Evolutionary conservation across 2,113 vertebrate genomes (phyloP).

Genomic region (Forbesichthys agassizii): DNA sequence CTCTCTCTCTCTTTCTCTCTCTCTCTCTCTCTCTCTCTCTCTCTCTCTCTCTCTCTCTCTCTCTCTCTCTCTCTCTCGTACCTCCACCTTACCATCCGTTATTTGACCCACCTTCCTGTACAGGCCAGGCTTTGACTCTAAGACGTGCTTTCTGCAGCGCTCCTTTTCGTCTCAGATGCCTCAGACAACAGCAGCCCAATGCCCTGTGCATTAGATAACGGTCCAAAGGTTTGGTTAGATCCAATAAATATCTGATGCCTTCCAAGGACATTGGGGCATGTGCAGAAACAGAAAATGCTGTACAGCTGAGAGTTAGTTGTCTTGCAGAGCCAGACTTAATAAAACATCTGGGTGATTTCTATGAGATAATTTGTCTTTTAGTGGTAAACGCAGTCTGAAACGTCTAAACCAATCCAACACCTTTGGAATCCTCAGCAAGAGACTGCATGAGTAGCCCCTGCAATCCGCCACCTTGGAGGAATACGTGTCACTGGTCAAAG

Average conservation of each 20-base stretch:
- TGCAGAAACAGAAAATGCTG: no score
- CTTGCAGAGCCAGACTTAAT: no score
- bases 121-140: slow-evolving; percentile 57
- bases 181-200: slow-evolving; percentile 17
- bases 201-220: slow-evolving; percentile 43
- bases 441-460: slow-evolving; percentile 51
- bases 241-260: no score
- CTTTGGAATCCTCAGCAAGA: slow-evolving; percentile 45
- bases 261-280: no score
- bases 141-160: slow-evolving; percentile 48
- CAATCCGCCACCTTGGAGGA: slow-evolving; percentile 82
- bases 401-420: no score
- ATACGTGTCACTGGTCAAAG: slow-evolving; percentile 62
- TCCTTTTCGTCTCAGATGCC: slow-evolving; percentile 12
- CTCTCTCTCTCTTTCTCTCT: neutral
- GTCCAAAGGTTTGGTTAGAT: no score
- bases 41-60: slow-evolving; percentile 28
- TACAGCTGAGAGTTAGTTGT: no score
- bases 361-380: no score
- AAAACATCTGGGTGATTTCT: no score
- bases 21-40: slow-evolving; percentile 15
- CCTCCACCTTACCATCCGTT: no score
- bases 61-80: slow-evolving; percentile 21
- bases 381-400: no score
- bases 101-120: slow-evolving; percentile 14